These are phyloP conservation scores for Bacillus rossius DNA, from an alignment of 1,140 invertebrate species.

Conservation along the genomic window DNA sequence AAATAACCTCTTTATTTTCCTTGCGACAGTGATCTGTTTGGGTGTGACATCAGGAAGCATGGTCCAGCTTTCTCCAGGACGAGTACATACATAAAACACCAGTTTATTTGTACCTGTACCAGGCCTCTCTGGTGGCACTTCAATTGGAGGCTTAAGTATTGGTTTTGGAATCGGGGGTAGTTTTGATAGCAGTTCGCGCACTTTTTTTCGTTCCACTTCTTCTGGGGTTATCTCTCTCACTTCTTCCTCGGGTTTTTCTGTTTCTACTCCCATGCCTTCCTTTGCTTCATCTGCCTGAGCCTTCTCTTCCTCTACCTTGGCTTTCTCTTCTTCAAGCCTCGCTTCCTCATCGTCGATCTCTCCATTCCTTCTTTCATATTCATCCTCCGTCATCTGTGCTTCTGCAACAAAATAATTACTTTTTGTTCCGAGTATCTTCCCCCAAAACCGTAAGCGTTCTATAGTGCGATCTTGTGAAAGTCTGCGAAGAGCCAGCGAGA, in stretches of 20 bases:
- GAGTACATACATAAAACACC: slow-evolving; percentile 67
- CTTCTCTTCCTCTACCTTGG: neutral
- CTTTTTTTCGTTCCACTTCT: neutral
- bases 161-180: neutral
- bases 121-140: neutral
- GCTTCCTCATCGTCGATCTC: neutral
- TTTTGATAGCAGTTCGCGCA: neutral
- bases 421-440: neutral
- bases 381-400: neutral
- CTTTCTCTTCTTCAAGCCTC: neutral
- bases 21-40: slow-evolving; percentile 58
- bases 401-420: neutral
- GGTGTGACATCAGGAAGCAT: slow-evolving; percentile 65
- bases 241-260: neutral
- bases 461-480: too few species aligned
- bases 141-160: neutral
- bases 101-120: neutral
- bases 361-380: neutral
- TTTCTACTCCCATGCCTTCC: neutral
- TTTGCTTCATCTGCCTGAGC: neutral
- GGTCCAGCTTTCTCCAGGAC: slow-evolving; percentile 60
- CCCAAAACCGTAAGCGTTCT: neutral
- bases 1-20: slow-evolving; percentile 58
- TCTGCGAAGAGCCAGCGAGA: too few species aligned
- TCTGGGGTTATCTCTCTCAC: neutral